Conservation (phyloP, 2,797 vertebrate species). For the Pogonophryne albipinna region DNA sequence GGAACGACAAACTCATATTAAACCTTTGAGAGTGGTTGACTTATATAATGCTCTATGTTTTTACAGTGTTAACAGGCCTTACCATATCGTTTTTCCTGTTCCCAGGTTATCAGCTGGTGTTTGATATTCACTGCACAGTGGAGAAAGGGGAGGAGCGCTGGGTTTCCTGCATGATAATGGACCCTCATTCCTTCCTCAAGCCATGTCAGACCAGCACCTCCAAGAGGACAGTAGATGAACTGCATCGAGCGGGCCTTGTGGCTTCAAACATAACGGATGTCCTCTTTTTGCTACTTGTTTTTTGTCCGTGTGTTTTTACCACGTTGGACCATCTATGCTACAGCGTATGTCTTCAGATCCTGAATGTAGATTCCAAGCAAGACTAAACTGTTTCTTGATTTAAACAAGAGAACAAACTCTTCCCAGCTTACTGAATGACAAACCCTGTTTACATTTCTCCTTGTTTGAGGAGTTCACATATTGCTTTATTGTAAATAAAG, state of each 20-base stretch:
- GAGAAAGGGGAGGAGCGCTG: slow-evolving; percentile 34
- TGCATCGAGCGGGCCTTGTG: slow-evolving; percentile 70
- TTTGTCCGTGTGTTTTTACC: slow-evolving; percentile 39
- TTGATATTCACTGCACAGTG: slow-evolving; percentile 35
- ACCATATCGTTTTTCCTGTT: slow-evolving; percentile 14
- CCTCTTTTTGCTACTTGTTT: slow-evolving; percentile 84
- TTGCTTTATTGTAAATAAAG: slow-evolving; percentile 90
- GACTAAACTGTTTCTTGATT: slow-evolving; percentile 68
- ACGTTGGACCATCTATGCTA: slow-evolving; percentile 38
- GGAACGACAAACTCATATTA: not conserved
- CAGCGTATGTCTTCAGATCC: slow-evolving; percentile 68
- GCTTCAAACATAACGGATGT: slow-evolving; percentile 13
- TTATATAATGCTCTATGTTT: not conserved
- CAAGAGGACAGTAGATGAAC: slow-evolving; percentile 66
- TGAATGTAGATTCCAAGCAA: slow-evolving; percentile 80
- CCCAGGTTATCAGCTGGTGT: slow-evolving; percentile 52
- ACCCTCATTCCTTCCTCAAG: slow-evolving; percentile 61
- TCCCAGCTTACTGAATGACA: slow-evolving; percentile 78
- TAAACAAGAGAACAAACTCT: slow-evolving; percentile 58
- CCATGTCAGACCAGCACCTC: slow-evolving; percentile 75
- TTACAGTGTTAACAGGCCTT: not conserved
- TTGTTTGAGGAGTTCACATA: slow-evolving; percentile 79
- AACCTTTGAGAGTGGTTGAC: not conserved
- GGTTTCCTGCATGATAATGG: slow-evolving; percentile 83
- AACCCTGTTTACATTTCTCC: slow-evolving; percentile 90